Evolutionary conservation across 2,888 invertebrate species (phyloP).

Genomic region (Sphecodes monilicornis): DNA sequence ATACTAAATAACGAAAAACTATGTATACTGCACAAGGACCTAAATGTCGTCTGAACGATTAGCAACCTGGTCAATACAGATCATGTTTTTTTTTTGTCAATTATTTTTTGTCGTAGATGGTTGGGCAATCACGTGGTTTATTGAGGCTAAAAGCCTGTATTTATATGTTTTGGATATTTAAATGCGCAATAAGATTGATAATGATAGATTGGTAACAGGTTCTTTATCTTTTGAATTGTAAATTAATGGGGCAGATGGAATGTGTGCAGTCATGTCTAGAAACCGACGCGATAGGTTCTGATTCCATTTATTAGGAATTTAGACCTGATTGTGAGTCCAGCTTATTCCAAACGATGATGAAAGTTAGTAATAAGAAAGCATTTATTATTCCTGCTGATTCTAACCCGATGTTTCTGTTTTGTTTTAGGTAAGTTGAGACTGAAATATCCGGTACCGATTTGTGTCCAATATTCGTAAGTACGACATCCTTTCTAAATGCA

Average conservation of each 20-base stretch:
- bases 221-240: slow-evolving; percentile 8
- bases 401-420: background rate
- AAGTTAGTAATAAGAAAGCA: background rate
- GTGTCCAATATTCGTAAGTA: background rate
- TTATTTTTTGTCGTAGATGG: background rate
- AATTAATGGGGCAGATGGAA: background rate
- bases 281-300: background rate
- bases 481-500: background rate
- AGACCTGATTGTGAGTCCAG: background rate
- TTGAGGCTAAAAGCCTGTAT: background rate
- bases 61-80: background rate
- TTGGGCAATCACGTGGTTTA: background rate
- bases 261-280: background rate
- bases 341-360: background rate
- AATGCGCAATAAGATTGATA: background rate
- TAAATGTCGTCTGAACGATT: background rate
- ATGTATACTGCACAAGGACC: background rate
- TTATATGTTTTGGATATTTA: background rate
- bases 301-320: background rate
- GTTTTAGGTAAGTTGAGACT: slow-evolving; percentile 6
- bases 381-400: background rate
- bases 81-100: background rate
- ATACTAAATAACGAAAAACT: background rate
- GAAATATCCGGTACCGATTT: background rate
- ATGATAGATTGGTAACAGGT: slow-evolving; percentile 3